Base-by-base conservation (phyloP, 2,888 invertebrate genomes). In the Eilema griseolum region DNA sequence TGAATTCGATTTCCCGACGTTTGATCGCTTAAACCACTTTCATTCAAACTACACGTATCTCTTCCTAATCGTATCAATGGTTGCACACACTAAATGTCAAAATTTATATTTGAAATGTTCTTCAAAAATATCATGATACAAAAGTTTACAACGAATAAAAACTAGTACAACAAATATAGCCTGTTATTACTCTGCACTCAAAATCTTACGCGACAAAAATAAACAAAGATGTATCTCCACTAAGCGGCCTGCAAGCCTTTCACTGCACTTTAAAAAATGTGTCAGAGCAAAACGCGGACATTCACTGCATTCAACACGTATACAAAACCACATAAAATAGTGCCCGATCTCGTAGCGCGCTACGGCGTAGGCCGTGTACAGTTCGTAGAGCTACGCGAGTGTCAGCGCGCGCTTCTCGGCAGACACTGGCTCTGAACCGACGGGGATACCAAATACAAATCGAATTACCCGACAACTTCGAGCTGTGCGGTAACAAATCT, bases 401-500 rank as follows among this genome's bases (percentile, higher is more conserved):
- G 86, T 74, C 85, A 78, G 83, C 85, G 81, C 77, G 74, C 81
- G 83, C 74, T 71, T 74, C 77, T 79, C 78, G 78, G 82, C 83
- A 82, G 74, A 81, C 76, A 90, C 92, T 91, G 90, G 75, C 83
- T 84, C 76, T 78, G 80, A 72, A 72, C 74, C 77, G 74, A 41
- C 77, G 62, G 89, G 83, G 90, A 86, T 91, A 74, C 90, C 91
- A 88, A 87, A 83, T 80, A 82, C 74, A 83, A 84, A 81, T 82
- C 68, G 83, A 86, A 88, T 88, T 88, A 87, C 85, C 89, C 85
- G 74, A 83, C 81, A 81, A 83, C 84, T 83, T 83, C 77, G 71
- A 73, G 75, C 80, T 86, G 80, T 85, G 85, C 86, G 75, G 70
- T 74, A 78, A 82, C 80, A 71, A 81, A 79, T 81, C 71, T 82